A percentile compares a stretch with the other conserved stretches of the same genome.
phyloP scores from a whole-genome alignment of 2,113 vertebrate genomes.

The Lagopus leucura region DNA sequence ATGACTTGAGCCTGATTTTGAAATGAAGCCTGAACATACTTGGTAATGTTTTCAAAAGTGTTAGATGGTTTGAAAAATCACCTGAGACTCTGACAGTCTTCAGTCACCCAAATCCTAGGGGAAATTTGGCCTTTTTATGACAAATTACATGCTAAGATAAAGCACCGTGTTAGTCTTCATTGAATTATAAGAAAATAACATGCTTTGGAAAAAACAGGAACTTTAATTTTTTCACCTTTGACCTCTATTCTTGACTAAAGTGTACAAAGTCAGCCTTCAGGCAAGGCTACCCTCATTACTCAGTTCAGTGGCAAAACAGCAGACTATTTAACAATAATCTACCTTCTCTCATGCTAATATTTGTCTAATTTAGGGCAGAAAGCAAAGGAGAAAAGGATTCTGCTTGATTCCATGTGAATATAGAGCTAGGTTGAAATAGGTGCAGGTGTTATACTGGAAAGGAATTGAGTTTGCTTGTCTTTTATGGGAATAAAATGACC shows the following conservation, averaged over 20 bases:
- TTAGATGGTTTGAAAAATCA: background rate
- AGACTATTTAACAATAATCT: background rate
- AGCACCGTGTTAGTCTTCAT: background rate
- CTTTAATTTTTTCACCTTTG: background rate
- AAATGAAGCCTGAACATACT: background rate
- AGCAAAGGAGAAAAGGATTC: background rate
- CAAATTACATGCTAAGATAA: background rate
- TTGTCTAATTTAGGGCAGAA: background rate
- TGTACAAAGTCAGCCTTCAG: background rate
- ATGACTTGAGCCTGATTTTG: background rate
- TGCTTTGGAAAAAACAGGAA: slow-evolving; percentile 8
- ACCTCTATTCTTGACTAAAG: slow-evolving; percentile 19
- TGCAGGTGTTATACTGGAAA: background rate
- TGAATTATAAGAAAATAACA: slow-evolving; percentile 13
- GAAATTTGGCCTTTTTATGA: background rate
- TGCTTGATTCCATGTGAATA: background rate
- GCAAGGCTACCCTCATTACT: background rate
- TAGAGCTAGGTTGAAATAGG: background rate
- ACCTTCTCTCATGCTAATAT: background rate
- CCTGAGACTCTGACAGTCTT: background rate
- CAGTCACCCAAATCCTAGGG: background rate
- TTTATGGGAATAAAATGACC: background rate
- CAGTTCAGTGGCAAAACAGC: background rate
- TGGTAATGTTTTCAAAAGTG: background rate
- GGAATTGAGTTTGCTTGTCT: background rate